phyloP scores from a whole-genome alignment of 2,888 invertebrate genomes.

The Philaethria dido region DNA sequence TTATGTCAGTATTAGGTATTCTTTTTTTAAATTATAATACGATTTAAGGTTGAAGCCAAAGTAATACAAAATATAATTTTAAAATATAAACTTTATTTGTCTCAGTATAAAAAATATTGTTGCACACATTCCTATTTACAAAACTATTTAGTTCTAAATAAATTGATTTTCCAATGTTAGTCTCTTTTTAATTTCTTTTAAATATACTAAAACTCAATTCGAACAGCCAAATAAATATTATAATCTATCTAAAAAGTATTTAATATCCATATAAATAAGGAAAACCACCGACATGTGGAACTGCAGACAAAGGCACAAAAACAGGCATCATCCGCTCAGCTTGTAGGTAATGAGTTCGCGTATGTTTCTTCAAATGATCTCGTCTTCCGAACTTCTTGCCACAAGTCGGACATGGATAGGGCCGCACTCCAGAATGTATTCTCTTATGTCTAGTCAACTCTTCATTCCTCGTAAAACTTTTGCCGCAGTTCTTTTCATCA shows the following conservation, averaged over 20 bases:
- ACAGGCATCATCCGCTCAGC: constrained; percentile 85
- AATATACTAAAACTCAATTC: background rate
- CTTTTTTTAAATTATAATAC: too few species aligned
- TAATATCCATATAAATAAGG: constrained; percentile 84
- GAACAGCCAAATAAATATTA: constrained; percentile 7
- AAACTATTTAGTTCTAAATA: constrained; percentile 16
- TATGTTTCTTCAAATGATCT: constrained; percentile 97
- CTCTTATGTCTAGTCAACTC: constrained; percentile 95
- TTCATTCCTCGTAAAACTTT: constrained; percentile 96
- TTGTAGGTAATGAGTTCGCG: constrained; percentile 90
- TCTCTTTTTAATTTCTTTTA: background rate
- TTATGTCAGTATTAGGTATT: too few species aligned
- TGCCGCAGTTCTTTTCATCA: constrained; percentile 92
- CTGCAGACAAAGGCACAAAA: constrained; percentile 84
- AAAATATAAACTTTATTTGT: constrained; percentile 33
- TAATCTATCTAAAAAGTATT: background rate
- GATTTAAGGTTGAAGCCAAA: background rate
- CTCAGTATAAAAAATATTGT: constrained; percentile 26
- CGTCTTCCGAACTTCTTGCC: constrained; percentile 96
- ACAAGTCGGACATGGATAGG: constrained; percentile 93
- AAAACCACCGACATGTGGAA: constrained; percentile 68
- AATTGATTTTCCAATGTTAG: constrained; percentile 17
- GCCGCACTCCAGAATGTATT: constrained; percentile 93
- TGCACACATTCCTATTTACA: constrained; percentile 32
- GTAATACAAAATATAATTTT: constrained; percentile 17